These are phyloP conservation scores for Sminthurides aquaticus DNA, from an alignment of 2,888 invertebrate genomes.

Conservation along the genomic window DNA sequence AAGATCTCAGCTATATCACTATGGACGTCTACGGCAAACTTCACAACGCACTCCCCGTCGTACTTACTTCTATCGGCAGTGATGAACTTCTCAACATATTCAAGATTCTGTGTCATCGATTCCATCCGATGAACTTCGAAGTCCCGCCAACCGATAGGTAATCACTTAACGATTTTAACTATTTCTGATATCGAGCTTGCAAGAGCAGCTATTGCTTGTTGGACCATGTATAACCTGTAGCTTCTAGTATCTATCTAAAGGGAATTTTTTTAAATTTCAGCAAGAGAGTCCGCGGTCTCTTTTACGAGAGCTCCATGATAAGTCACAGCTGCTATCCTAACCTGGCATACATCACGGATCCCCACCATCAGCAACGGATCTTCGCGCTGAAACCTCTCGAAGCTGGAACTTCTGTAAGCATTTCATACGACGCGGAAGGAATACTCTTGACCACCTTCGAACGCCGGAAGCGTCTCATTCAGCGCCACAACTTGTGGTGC, in stretches of 20 bases:
- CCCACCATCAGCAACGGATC: background rate
- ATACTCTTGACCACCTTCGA: background rate
- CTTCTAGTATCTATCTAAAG: too few species aligned
- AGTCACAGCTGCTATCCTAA: background rate
- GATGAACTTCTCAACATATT: background rate
- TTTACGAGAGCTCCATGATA: background rate
- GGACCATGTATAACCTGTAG: too few species aligned
- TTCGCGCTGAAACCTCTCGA: background rate
- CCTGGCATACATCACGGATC: background rate
- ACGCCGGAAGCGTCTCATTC: background rate
- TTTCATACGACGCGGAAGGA: background rate
- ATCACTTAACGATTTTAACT: too few species aligned
- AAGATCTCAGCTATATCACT: background rate
- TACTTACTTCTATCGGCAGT: background rate
- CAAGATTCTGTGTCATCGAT: background rate
- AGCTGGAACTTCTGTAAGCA: background rate
- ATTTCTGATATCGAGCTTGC: too few species aligned
- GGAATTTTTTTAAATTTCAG: too few species aligned
- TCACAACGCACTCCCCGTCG: background rate
- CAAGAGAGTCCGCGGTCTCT: background rate
- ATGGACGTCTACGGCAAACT: background rate
- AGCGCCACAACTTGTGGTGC: background rate
- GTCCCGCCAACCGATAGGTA: too few species aligned
- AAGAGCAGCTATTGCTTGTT: too few species aligned
- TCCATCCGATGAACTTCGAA: background rate